Percentiles rank a stretch among this genome's conserved stretches.
Evolutionary conservation across 2,888 invertebrate genomes (phyloP).

Genomic region (Drosophila niveifrons): DNA sequence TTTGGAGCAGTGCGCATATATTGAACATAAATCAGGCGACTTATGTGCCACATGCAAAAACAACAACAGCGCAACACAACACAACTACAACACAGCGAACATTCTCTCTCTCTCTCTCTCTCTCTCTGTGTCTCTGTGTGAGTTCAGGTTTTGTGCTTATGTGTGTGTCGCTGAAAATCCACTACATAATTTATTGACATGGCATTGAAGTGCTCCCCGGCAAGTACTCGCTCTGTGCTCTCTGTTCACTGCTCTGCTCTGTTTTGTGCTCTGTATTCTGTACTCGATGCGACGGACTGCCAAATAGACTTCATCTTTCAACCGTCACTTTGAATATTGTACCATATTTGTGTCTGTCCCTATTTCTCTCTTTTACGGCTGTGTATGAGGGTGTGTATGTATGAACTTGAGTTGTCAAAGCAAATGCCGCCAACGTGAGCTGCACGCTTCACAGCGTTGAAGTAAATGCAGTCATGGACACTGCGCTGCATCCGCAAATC

Average conservation of each 20-base stretch:
- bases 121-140: background rate
- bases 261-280: background rate
- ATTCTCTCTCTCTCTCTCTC: background rate
- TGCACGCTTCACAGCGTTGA: conserved; percentile 45
- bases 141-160: conserved; percentile 47
- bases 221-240: conserved; percentile 34
- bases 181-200: conserved; percentile 79
- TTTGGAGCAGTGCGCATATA: conserved; percentile 57
- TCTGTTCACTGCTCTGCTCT: background rate
- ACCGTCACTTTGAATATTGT: conserved; percentile 49
- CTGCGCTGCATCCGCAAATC: conserved; percentile 32
- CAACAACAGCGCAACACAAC: conserved; percentile 10
- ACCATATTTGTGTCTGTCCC: conserved; percentile 49
- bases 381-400: background rate
- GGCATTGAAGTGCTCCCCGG: conserved; percentile 55
- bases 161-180: conserved; percentile 62
- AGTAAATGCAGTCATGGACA: conserved; percentile 45
- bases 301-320: conserved; percentile 62
- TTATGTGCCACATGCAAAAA: conserved; percentile 64
- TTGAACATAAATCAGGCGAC: conserved; percentile 76
- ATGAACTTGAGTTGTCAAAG: conserved; percentile 54
- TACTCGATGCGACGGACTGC: conserved; percentile 35
- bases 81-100: background rate
- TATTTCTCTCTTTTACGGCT: background rate
- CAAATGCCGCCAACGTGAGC: conserved; percentile 49